phyloP scores from a whole-genome alignment of 2,888 invertebrate species.

The Ochropleura leucogaster region DNA sequence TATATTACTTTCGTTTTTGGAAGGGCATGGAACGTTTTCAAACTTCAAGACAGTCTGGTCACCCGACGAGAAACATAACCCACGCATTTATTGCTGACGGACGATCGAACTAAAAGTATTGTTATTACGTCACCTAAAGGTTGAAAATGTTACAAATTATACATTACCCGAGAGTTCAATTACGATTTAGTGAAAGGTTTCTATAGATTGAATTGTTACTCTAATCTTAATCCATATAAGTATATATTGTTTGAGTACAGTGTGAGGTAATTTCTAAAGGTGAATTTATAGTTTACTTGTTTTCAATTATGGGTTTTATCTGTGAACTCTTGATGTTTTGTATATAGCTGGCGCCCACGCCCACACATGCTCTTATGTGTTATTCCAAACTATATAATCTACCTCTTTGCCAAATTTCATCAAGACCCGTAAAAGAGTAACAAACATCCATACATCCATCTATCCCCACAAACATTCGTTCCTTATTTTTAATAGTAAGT shows the following conservation, averaged over 20 bases:
- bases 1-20: neutral
- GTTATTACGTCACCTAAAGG: constrained; percentile 38
- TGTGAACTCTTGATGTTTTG: neutral
- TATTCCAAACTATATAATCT: too few relatives aligned
- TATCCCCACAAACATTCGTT: too few relatives aligned
- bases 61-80: constrained; percentile 21
- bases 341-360: too few relatives aligned
- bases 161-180: constrained; percentile 21
- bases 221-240: constrained; percentile 13
- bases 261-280: neutral
- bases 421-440: too few relatives aligned
- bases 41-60: constrained; percentile 11
- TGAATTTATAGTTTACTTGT: constrained; percentile 1
- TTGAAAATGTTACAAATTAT: constrained; percentile 34
- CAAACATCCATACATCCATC: too few relatives aligned
- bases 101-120: constrained; percentile 34
- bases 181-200: constrained; percentile 40
- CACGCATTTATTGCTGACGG: constrained; percentile 15
- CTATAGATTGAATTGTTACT: constrained; percentile 18
- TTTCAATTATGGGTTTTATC: neutral
- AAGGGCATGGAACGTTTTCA: neutral
- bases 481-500: too few relatives aligned
- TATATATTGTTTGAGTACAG: neutral
- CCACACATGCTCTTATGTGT: too few relatives aligned
- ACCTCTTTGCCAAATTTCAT: too few relatives aligned